Percentiles rank a stretch among this genome's conserved stretches.
phyloP scores from a whole-genome alignment of 2,797 vertebrate species.

The Lepidocolaptes lacrymiger region DNA sequence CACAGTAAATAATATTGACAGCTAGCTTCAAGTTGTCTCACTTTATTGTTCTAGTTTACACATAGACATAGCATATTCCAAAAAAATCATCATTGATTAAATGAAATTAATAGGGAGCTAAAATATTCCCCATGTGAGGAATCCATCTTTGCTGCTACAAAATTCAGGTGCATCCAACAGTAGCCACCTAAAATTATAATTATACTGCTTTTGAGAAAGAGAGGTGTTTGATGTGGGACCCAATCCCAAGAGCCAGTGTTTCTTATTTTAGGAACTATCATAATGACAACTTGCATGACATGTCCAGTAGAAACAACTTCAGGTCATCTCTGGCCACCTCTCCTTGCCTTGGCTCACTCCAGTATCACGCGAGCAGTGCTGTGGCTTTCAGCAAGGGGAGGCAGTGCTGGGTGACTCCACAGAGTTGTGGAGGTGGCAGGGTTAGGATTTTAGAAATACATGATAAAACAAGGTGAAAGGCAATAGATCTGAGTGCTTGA shows the following conservation, averaged over 20 bases:
- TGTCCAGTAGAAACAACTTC: neutral
- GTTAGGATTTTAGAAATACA: neutral
- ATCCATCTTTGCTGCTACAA: neutral
- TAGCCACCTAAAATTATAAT: neutral
- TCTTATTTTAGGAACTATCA: neutral
- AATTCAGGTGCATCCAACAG: neutral
- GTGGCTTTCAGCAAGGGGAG: neutral
- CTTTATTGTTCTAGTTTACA: neutral
- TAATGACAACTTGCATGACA: neutral
- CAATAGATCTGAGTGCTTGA: neutral
- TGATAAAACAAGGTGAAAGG: neutral
- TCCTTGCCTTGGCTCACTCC: neutral
- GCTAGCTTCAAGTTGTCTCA: neutral
- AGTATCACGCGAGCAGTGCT: neutral
- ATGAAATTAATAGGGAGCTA: neutral
- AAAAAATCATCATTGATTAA: neutral
- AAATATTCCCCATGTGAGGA: neutral
- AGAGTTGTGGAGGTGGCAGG: accelerated
- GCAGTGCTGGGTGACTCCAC: neutral
- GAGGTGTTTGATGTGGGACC: neutral
- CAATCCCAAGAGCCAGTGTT: neutral
- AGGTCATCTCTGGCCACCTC: neutral
- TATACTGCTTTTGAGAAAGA: neutral
- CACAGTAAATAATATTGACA: neutral
- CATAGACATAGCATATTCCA: neutral